Base-by-base conservation (phyloP, 2,797 vertebrate species). In the Hephaestus fuliginosus region DNA sequence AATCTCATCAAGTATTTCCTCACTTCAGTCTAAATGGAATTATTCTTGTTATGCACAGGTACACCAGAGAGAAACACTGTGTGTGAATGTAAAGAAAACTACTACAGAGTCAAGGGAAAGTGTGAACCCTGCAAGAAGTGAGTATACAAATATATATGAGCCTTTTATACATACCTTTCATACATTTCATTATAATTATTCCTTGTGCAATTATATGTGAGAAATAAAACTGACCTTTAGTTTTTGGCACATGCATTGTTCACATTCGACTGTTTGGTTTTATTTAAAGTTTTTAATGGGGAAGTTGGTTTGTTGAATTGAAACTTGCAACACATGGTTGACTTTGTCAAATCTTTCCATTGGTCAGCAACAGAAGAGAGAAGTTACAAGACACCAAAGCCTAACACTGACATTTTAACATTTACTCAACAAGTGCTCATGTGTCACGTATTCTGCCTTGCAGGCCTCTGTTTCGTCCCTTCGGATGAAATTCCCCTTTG, bases 61-160 rank as follows among this genome's bases (percentile, higher is more conserved):
- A 68, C 70, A 3, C 0, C 1, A 1, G 28, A 89, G 3, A 49
- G 4, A 0, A 60, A 95, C 89, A 92, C 88, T 0, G 69, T 55
- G 33, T 96, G 95, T 82, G 62, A 14, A 3, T 95, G 94, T 62
- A 70, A 62, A 70, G 53, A 86, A 7, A 44, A 68, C 4, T 86
- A 81, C 90, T 85, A 91, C 83, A 80, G 7, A 74, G 61, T 49
- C 28, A 76, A 71, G 0, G 41, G 0, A 3, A 81, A 70, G 53
- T 95, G 95, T 81, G 6, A 74, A 53, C 85, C 0, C 5, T 95
- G 94, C 78, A 71, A n/a, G 2, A 67, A 39, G 95, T 96, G 85
- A 94, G 95, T 92, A 55, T 20, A 17, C 49, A 3, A 2, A 48
- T 12, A 25, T 25, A 13, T 22, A 22, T 58, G 7, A 52, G 12